phyloP scores from a whole-genome alignment of 2,888 invertebrate species.

The Thera britannica region DNA sequence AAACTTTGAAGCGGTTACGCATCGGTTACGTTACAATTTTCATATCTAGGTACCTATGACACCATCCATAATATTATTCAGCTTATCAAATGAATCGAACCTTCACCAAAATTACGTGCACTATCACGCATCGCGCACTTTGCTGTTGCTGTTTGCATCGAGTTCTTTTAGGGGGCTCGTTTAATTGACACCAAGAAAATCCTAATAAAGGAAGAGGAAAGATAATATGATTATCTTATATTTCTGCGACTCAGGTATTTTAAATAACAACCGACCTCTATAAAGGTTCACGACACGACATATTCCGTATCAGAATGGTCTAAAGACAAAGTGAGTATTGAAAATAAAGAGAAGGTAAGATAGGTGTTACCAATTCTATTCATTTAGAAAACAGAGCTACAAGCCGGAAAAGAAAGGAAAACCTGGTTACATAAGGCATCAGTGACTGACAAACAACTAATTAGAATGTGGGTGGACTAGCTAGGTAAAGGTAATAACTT shows the following conservation, averaged over 20 bases:
- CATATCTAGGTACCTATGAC: conserved; percentile 1
- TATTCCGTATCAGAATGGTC: too few species aligned
- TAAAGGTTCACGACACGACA: too few species aligned
- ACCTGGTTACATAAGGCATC: conserved; percentile 3
- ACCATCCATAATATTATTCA: conserved; percentile 1
- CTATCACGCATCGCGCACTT: conserved; percentile 22
- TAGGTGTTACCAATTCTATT: background rate
- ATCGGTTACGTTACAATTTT: background rate
- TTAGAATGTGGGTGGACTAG: background rate
- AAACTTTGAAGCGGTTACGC: background rate
- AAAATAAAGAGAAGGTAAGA: background rate
- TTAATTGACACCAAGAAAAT: too few species aligned
- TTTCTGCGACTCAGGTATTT: too few species aligned
- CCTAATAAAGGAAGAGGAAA: too few species aligned
- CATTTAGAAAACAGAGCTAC: background rate
- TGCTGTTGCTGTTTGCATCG: background rate
- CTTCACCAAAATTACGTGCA: conserved; percentile 30
- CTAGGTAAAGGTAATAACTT: background rate
- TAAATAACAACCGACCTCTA: too few species aligned
- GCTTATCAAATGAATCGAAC: conserved; percentile 29
- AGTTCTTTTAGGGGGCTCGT: too few species aligned
- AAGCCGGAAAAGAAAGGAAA: conserved; percentile 12
- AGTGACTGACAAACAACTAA: background rate
- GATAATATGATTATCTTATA: too few species aligned
- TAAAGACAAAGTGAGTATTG: too few species aligned